Percentiles rank a stretch among this genome's conserved stretches.
Evolutionary conservation across 2,888 invertebrate species (phyloP).

Genomic region (Pinctada fucata): DNA sequence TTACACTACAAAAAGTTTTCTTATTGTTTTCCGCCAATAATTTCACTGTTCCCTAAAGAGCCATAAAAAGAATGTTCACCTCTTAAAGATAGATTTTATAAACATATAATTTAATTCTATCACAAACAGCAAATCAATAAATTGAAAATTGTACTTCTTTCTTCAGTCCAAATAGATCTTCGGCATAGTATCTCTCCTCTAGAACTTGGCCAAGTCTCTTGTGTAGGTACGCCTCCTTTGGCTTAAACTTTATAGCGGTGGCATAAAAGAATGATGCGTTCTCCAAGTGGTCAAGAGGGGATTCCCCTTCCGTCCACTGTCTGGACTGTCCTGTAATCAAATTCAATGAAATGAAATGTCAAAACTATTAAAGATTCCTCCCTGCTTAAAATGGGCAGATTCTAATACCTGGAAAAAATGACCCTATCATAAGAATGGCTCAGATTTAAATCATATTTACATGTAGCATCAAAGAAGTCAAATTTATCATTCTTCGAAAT

Average conservation of each 20-base stretch:
- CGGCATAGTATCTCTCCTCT: conserved; percentile 73
- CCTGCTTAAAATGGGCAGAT: too few relatives aligned
- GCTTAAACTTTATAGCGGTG: conserved; percentile 70
- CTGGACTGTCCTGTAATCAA: conserved; percentile 51
- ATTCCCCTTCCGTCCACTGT: conserved; percentile 64
- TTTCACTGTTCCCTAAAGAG: too few relatives aligned
- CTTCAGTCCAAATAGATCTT: conserved; percentile 72
- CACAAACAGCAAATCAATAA: too few relatives aligned
- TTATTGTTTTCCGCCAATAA: too few relatives aligned
- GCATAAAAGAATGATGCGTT: conserved; percentile 69
- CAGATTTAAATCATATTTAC: neutral
- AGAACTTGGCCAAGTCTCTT: conserved; percentile 69
- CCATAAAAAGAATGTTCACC: too few relatives aligned
- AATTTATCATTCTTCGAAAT: neutral
- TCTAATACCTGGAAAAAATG: too few relatives aligned
- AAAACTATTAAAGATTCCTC: neutral
- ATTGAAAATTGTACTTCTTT: conserved; percentile 55
- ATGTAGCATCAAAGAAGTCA: neutral
- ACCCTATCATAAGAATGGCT: neutral
- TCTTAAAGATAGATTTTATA: too few relatives aligned
- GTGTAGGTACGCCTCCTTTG: conserved; percentile 71
- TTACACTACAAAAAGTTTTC: too few relatives aligned
- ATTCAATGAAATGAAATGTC: neutral
- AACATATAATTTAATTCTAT: too few relatives aligned
- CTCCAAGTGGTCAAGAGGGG: conserved; percentile 70